Percentiles rank a stretch among this genome's conserved stretches.
These are phyloP conservation scores for Mobula hypostoma DNA, from an alignment of 2,113 vertebrate genomes.

Conservation along the genomic window DNA sequence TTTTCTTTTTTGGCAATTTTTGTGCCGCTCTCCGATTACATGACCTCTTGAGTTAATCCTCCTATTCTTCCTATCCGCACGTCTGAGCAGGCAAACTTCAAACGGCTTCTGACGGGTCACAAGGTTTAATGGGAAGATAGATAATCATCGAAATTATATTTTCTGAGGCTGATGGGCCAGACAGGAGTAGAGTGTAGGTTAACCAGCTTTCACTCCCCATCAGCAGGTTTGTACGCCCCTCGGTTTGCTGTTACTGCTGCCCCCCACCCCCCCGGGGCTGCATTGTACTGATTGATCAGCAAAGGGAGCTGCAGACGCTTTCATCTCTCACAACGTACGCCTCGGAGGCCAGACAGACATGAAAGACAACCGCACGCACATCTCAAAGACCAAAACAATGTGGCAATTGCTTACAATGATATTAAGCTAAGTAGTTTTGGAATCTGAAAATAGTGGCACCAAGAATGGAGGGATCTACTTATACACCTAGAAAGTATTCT, in stretches of 20 bases:
- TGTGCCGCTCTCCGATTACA: conserved; percentile 56
- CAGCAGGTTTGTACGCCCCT: conserved; percentile 53
- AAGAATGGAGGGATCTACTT: conserved; percentile 47
- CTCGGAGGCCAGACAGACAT: conserved; percentile 54
- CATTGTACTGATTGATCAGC: conserved; percentile 58
- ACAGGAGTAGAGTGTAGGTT: conserved; percentile 60
- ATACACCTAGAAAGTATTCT: conserved; percentile 49
- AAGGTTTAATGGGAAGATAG: conserved; percentile 59
- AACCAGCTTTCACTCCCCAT: conserved; percentile 57
- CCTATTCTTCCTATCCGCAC: conserved; percentile 63
- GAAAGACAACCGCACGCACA: conserved; percentile 58
- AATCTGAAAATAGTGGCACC: conserved; percentile 49
- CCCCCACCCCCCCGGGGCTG: conserved; percentile 45
- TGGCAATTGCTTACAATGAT: conserved; percentile 51
- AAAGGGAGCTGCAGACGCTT: conserved; percentile 63
- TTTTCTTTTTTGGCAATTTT: conserved; percentile 43
- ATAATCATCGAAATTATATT: conserved; percentile 78
- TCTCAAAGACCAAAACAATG: conserved; percentile 50
- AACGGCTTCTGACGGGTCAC: conserved; percentile 64
- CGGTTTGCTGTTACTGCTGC: conserved; percentile 49
- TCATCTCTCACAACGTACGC: conserved; percentile 53
- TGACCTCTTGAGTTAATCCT: conserved; percentile 64
- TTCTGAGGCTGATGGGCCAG: conserved; percentile 62
- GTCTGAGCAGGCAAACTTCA: conserved; percentile 72
- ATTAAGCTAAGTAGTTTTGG: conserved; percentile 51